These are phyloP conservation scores for Xiphorhynchus elegans DNA, from an alignment of 2,113 vertebrate genomes.

Conservation along the genomic window DNA sequence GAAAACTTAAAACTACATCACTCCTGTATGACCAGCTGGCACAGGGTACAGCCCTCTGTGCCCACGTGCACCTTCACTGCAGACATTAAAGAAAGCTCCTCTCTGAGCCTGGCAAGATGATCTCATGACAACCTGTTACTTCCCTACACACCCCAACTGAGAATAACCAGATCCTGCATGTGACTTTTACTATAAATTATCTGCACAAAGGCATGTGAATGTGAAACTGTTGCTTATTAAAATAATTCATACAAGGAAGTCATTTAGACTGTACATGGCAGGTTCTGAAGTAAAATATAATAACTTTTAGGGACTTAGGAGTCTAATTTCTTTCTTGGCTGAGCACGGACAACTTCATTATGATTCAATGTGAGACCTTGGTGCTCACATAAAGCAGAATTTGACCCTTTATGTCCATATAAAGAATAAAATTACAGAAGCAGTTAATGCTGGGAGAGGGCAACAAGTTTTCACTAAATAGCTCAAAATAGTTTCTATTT, in stretches of 20 bases:
- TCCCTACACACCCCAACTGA: not conserved
- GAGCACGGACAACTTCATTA: not conserved
- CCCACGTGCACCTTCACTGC: not conserved
- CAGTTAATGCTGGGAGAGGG: not conserved
- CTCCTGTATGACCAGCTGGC: conserved; percentile 8
- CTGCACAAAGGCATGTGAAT: conserved; percentile 9
- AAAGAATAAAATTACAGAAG: not conserved
- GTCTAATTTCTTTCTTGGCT: not conserved
- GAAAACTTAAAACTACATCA: conserved; percentile 56
- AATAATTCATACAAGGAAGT: conserved; percentile 16
- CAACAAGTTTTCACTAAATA: not conserved
- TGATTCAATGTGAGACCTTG: rapidly evolving
- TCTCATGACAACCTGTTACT: not conserved
- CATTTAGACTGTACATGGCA: not conserved
- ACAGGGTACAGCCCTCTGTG: not conserved
- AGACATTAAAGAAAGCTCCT: not conserved
- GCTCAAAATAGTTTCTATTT: not conserved
- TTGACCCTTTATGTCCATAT: not conserved
- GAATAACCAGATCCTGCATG: not conserved
- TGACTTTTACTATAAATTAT: not conserved
- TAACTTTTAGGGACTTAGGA: not conserved
- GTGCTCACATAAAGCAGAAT: not conserved
- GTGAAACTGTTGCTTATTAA: not conserved
- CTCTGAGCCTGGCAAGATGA: not conserved
- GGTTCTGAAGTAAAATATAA: not conserved